phyloP scores from a whole-genome alignment of 2,888 invertebrate genomes.

The Apoda limacodes region DNA sequence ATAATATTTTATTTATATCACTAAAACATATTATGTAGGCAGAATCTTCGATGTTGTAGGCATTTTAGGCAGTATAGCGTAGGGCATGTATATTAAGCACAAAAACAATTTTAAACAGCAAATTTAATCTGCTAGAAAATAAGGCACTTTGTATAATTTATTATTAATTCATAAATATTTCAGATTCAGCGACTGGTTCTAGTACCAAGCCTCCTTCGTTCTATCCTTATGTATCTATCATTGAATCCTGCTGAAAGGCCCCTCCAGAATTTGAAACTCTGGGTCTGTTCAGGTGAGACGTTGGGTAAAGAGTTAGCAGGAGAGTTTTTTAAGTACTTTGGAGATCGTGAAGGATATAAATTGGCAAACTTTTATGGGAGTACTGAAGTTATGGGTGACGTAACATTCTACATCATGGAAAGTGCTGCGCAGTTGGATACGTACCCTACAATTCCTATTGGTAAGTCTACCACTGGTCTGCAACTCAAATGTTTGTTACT shows the following conservation, averaged over 20 bases:
- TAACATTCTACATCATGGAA: slow-evolving; percentile 80
- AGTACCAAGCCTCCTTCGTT: slow-evolving; percentile 85
- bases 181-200: slow-evolving; percentile 84
- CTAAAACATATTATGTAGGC: no score
- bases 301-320: slow-evolving; percentile 76
- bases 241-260: slow-evolving; percentile 67
- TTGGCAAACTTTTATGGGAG: slow-evolving; percentile 93
- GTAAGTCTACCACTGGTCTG: slow-evolving; percentile 54
- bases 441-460: slow-evolving; percentile 83
- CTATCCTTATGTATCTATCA: slow-evolving; percentile 80
- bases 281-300: slow-evolving; percentile 91
- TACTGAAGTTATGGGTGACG: slow-evolving; percentile 93
- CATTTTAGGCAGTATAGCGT: no score
- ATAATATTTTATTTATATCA: no score
- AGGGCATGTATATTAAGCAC: no score
- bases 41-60: no score
- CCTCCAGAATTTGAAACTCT: slow-evolving; percentile 74
- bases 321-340: slow-evolving; percentile 82
- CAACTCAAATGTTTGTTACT: no score
- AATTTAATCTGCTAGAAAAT: no score
- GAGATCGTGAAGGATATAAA: slow-evolving; percentile 69
- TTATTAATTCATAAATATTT: no score
- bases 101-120: no score
- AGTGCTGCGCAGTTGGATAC: slow-evolving; percentile 70
- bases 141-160: no score